These are phyloP conservation scores for Meda fulgida DNA, from an alignment of 2,797 vertebrate genomes.

Conservation along the genomic window DNA sequence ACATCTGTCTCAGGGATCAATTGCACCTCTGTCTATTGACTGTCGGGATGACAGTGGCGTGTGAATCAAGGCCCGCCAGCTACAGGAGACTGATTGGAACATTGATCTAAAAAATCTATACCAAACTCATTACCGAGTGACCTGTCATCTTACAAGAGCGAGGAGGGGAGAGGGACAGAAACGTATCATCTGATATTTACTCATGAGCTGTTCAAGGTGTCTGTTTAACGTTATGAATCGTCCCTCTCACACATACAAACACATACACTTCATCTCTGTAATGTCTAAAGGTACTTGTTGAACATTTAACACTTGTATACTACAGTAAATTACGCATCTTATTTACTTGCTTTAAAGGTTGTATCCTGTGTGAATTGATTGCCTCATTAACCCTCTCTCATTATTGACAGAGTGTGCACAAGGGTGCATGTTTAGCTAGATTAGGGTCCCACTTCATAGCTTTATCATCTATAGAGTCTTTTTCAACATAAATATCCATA, in stretches of 20 bases:
- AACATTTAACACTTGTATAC: neutral
- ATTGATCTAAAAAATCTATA: slow-evolving; percentile 83
- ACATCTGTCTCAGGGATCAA: slow-evolving; percentile 69
- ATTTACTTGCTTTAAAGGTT: slow-evolving; percentile 27
- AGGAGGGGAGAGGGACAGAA: slow-evolving; percentile 55
- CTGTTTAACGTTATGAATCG: slow-evolving; percentile 36
- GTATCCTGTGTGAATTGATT: slow-evolving; percentile 63
- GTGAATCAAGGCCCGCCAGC: slow-evolving; percentile 76
- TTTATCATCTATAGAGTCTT: neutral
- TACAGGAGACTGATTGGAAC: slow-evolving; percentile 74
- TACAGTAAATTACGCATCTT: slow-evolving; percentile 5
- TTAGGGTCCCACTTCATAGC: neutral
- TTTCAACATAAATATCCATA: neutral
- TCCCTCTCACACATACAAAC: neutral
- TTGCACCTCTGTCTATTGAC: slow-evolving; percentile 73
- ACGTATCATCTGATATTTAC: slow-evolving; percentile 65
- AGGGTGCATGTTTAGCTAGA: neutral
- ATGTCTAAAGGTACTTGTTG: neutral
- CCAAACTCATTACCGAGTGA: slow-evolving; percentile 78
- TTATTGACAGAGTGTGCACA: slow-evolving; percentile 61
- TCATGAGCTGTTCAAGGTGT: slow-evolving; percentile 51
- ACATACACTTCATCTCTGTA: neutral
- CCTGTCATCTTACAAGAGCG: slow-evolving; percentile 68
- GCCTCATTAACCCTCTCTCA: slow-evolving; percentile 70
- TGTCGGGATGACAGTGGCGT: slow-evolving; percentile 64